phyloP scores from a whole-genome alignment of 1,140 invertebrate genomes.

The Phthorimaea operculella region DNA sequence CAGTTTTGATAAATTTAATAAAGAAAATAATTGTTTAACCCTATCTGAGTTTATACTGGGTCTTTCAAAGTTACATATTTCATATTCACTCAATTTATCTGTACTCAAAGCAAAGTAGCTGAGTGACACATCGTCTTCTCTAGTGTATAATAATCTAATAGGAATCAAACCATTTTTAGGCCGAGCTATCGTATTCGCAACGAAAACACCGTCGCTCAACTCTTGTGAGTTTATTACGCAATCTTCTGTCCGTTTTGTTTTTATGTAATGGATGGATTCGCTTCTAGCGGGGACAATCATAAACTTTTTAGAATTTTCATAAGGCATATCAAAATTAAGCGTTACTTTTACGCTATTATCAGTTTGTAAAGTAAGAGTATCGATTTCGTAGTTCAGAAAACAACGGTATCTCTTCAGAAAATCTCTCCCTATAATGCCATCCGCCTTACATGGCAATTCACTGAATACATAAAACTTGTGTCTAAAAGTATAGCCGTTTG shows the following conservation, averaged over 20 bases:
- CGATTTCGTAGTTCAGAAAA: not conserved
- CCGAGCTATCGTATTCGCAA: not conserved
- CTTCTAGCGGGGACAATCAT: not conserved
- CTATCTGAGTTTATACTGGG: not conserved
- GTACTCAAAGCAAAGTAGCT: not conserved
- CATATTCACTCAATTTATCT: not conserved
- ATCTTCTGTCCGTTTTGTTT: not conserved
- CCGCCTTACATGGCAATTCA: not conserved
- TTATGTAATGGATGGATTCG: not conserved
- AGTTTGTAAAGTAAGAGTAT: not conserved
- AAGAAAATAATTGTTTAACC: not conserved
- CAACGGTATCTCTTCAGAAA: not conserved
- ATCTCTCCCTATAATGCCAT: not conserved
- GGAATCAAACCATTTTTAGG: not conserved
- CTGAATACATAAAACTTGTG: not conserved
- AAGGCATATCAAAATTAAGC: not conserved
- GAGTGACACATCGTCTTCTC: not conserved
- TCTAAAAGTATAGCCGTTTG: not conserved
- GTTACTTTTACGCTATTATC: not conserved
- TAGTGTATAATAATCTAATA: not conserved
- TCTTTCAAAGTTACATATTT: not conserved
- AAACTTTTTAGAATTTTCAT: not conserved
- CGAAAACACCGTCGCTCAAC: not conserved
- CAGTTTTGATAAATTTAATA: not conserved
- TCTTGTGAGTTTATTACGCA: conserved; percentile 1